A percentile compares a stretch with the other conserved stretches of the same genome.
Conservation (phyloP, 2,113 vertebrate genomes). For the Lamprotornis superbus region DNA sequence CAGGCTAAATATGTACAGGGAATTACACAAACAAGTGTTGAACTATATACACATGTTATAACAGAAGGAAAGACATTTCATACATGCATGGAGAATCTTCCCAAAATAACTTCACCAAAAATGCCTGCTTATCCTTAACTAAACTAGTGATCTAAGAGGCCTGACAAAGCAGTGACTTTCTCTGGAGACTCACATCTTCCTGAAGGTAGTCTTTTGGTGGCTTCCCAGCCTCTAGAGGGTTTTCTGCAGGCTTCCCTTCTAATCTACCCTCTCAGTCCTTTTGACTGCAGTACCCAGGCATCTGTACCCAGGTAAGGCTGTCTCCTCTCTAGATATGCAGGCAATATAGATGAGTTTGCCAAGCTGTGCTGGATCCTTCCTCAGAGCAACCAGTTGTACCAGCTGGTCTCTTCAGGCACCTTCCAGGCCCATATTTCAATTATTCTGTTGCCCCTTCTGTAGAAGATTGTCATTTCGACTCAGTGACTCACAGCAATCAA, state of each 20-base stretch:
- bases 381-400: neutral
- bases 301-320: neutral
- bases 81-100: slow-evolving; percentile 41
- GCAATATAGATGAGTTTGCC: neutral
- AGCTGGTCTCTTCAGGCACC: neutral
- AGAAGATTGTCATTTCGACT: neutral
- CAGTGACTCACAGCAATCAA: neutral
- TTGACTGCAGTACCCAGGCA: neutral
- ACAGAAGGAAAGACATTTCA: slow-evolving; percentile 60
- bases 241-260: neutral
- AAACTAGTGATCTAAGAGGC: neutral
- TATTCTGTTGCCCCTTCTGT: neutral
- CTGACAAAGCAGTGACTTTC: neutral
- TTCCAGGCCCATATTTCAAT: neutral
- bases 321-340: neutral
- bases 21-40: slow-evolving; percentile 64
- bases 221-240: neutral
- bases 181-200: neutral
- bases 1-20: slow-evolving; percentile 62
- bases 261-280: neutral
- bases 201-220: neutral
- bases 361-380: neutral
- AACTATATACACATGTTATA: slow-evolving; percentile 61
- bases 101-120: slow-evolving; percentile 28
- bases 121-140: slow-evolving; percentile 1